phyloP scores from a whole-genome alignment of 2,888 invertebrate species.

The Apodemia zela region DNA sequence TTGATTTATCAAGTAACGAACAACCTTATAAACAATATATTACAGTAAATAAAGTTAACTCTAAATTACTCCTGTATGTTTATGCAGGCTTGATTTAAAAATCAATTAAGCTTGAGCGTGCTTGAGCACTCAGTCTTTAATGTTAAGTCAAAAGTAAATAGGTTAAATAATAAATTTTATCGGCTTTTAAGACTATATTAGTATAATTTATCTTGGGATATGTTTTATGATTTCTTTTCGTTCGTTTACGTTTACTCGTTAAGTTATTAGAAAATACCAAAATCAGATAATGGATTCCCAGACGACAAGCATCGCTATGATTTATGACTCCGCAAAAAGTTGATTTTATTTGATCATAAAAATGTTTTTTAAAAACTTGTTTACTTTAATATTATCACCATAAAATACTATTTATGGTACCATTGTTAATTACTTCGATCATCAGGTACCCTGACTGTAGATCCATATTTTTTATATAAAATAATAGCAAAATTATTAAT shows the following conservation, averaged over 20 bases:
- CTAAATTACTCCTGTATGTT: too few relatives aligned
- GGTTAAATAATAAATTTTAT: neutral
- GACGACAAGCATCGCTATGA: slow-evolving; percentile 2
- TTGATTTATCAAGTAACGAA: too few relatives aligned
- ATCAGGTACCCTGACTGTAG: too few relatives aligned
- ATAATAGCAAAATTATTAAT: too few relatives aligned
- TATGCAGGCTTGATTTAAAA: too few relatives aligned
- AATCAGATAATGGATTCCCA: neutral
- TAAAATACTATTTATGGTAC: too few relatives aligned
- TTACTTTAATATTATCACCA: neutral
- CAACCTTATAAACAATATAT: too few relatives aligned
- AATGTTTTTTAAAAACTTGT: neutral
- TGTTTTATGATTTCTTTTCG: neutral
- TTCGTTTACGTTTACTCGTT: neutral
- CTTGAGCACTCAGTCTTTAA: too few relatives aligned
- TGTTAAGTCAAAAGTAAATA: neutral
- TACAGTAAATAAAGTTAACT: too few relatives aligned
- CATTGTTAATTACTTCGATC: too few relatives aligned
- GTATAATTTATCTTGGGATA: neutral
- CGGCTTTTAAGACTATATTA: neutral
- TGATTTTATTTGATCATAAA: neutral
- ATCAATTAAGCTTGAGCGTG: too few relatives aligned
- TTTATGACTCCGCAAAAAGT: slow-evolving; percentile 1
- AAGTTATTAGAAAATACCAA: slow-evolving; percentile 1
- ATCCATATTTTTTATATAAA: too few relatives aligned